Percentiles rank a stretch among this genome's conserved stretches.
phyloP scores from a whole-genome alignment of 2,113 vertebrate species.

The Eretmochelys imbricata region DNA sequence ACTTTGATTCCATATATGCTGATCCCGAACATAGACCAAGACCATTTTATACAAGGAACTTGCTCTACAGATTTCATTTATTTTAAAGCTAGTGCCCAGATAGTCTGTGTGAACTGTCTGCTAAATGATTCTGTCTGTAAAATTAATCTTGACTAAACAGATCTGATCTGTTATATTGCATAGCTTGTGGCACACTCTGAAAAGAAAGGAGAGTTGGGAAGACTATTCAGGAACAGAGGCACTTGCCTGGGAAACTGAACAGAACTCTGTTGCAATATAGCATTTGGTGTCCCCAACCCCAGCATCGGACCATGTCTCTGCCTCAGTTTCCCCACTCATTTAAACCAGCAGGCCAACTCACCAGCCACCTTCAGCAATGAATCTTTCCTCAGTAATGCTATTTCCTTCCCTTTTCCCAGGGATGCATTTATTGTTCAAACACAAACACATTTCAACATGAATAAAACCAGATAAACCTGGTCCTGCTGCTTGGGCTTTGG shows the following conservation, averaged over 20 bases:
- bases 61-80: slow-evolving; percentile 47
- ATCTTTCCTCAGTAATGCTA: accelerated
- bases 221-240: accelerated
- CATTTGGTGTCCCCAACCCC: background rate
- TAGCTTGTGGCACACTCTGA: background rate
- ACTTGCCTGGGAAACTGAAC: background rate
- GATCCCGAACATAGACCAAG: slow-evolving; percentile 73
- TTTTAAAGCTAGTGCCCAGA: slow-evolving; percentile 31
- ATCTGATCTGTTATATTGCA: background rate
- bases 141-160: slow-evolving; percentile 20
- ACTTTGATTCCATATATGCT: slow-evolving; percentile 82
- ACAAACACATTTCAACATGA: background rate
- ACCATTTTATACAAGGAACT: slow-evolving; percentile 64
- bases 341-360: background rate
- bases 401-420: background rate
- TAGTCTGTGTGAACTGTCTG: slow-evolving; percentile 55
- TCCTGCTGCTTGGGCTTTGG: background rate
- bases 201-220: background rate
- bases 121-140: background rate
- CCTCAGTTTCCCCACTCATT: background rate
- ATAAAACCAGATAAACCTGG: background rate
- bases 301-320: background rate
- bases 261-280: accelerated
- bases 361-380: accelerated
- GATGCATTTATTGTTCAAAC: background rate